Base-by-base conservation (phyloP, 2,888 invertebrate species). In the Masnerella sp. region DNA sequence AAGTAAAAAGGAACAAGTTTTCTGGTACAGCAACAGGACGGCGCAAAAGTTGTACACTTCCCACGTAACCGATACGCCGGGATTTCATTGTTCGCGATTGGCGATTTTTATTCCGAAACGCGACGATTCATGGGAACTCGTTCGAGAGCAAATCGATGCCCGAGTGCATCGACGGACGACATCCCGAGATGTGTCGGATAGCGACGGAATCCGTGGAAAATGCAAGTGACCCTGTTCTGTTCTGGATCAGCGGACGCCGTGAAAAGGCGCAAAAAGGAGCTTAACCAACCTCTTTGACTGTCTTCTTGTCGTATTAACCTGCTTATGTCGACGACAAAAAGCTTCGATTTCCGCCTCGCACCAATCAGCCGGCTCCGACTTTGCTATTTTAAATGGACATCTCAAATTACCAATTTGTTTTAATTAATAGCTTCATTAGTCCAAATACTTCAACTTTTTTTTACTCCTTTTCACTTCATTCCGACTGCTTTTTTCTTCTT, bases 91-190 rank as follows among this genome's bases (percentile, higher is more conserved):
- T 73, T 73, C 67, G 61, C 67, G 73, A 67, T 56, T 47, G 61
- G 49, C 56, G 38, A 71, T 68, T 65, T 67, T 73, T 61, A 61
- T 62, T 68, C 58, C 64, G 52, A 64, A 74, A 65, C 59, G 62
- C 67, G 52, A 52, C 68, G 74, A 74, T 69, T 64, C 74, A 64
- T 69, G 74, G 65, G 73, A 73, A 73, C 73, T 67, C 59, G 64
- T 59, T 65, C 32, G 34, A 15, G 58, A 71, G 64, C 65, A 71
- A 71, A 71, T 71, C 71, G 71, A 59, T 58, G 65, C 43, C 59
- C 40, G 64, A 64, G 64, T 18, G 69, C 54, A 56, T 54, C 69
- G 61, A 47, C 49, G 38, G 56, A 45, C 51, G 71, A 71, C 71
- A 64, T 58, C 71, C 65, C 59, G 59, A 72, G 65, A 72, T 67